A percentile compares a stretch with the other conserved stretches of the same genome.
phyloP scores from a whole-genome alignment of 2,888 invertebrate genomes.

The Netelia inedita region DNA sequence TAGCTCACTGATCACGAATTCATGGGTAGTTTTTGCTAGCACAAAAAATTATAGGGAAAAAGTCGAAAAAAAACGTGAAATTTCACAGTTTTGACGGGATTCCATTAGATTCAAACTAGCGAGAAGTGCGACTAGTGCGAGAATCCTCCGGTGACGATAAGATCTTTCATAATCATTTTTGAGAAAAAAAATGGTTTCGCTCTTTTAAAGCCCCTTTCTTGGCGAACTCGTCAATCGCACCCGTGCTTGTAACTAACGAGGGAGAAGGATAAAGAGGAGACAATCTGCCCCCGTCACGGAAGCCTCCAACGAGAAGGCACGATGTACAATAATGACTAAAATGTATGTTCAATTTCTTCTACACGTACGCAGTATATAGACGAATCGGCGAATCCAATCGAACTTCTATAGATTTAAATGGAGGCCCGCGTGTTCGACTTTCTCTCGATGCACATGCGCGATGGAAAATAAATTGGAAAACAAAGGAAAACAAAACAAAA shows the following conservation, averaged over 20 bases:
- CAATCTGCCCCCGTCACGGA: conserved; percentile 37
- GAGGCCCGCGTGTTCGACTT: conserved; percentile 50
- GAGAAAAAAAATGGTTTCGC: too few relatives aligned
- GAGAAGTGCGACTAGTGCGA: too few relatives aligned
- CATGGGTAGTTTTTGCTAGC: too few relatives aligned
- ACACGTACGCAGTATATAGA: background rate
- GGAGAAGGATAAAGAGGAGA: conserved; percentile 28
- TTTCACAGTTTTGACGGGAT: too few relatives aligned
- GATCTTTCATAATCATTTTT: too few relatives aligned
- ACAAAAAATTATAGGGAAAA: too few relatives aligned
- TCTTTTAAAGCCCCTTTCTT: too few relatives aligned
- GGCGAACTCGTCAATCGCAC: too few relatives aligned
- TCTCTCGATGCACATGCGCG: conserved; percentile 39
- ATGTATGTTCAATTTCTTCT: conserved; percentile 2
- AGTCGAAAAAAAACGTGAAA: too few relatives aligned
- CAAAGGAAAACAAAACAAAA: conserved; percentile 1
- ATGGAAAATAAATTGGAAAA: conserved; percentile 13
- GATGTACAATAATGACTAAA: conserved; percentile 51
- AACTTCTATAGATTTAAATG: conserved; percentile 51
- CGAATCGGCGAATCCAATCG: conserved; percentile 49
- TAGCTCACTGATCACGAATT: too few relatives aligned
- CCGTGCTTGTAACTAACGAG: conserved; percentile 27
- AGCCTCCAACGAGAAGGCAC: conserved; percentile 19
- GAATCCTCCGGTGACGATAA: too few relatives aligned
- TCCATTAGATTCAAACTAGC: too few relatives aligned